Base-by-base conservation (phyloP, 2,113 vertebrate species). In the Halichoeres trimaculatus region DNA sequence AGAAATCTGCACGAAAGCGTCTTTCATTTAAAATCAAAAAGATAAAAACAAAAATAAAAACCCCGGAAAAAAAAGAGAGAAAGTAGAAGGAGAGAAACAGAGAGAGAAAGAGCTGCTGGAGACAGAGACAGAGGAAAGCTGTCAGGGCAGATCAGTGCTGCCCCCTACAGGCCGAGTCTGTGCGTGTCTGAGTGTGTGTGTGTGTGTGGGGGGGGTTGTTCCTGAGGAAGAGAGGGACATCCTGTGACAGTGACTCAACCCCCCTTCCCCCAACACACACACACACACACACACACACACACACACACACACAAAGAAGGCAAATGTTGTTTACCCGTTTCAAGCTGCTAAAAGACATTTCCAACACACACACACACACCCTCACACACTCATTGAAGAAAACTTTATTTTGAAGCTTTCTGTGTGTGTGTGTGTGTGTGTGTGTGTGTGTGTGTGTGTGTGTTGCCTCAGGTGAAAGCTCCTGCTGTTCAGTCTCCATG, bases 161-260 rank as follows among this genome's bases (percentile, higher is more conserved):
- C 93, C 93, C 89, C 88, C 91, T 93, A 90, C 53, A 90, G 93
- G 85, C 50, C 51, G 51, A 20, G 71, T 56, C 67, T 41, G 65
- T 61, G 56, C 36, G 61, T 63, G 26, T 61, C 69, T 63, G 55
- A 40, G 58, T 62, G 66, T 52, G 61, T 71, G 58, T 51, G 61
- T 52, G 54, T 93, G 95, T 93, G 94, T 91, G 57, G 41, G 59
- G 57, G 72, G 77, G 80, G 78, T 64, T 79, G 72, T 82, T 66
- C 92, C 87, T 93, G 82, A 76, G 89, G 94, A 96, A 95, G 95
- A 85, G 95, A 70, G 96, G 95, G 95, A 95, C 95, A 95, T 97
- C 95, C 96, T 96, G 82, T 78, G 75, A 87, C 76, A 83, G 93
- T 95, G 95, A 95, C 95, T 95, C 96, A 94, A 91, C 93, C 91